Evolutionary conservation across 1,140 invertebrate genomes (phyloP).

Genomic region (Drosophila repleta): DNA sequence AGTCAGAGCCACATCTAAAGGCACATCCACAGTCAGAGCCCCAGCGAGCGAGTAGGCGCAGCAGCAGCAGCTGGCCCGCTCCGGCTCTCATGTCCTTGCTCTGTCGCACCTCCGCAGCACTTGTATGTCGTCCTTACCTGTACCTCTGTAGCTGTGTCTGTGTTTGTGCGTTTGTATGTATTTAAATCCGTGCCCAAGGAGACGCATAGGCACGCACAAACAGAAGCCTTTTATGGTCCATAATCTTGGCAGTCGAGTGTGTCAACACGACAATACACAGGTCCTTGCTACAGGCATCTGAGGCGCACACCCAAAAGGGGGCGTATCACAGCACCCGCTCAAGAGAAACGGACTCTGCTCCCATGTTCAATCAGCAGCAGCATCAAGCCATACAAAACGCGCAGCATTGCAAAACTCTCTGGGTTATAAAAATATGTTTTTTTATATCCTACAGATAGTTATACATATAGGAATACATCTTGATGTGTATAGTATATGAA

Average conservation of each 20-base stretch:
- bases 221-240: conserved; percentile 1
- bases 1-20: neutral
- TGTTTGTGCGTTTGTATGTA: neutral
- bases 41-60: neutral
- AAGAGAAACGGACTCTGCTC: neutral
- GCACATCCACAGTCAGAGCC: conserved; percentile 1
- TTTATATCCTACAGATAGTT: no score
- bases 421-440: no score
- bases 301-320: neutral
- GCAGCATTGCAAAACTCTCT: no score
- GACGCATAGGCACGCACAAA: conserved; percentile 21
- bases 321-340: neutral
- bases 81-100: conserved; percentile 3
- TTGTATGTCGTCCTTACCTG: conserved; percentile 13
- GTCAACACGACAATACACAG: neutral
- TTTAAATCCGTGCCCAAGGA: neutral
- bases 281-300: neutral
- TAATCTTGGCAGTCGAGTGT: conserved; percentile 4
- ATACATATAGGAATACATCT: no score
- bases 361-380: neutral
- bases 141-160: neutral
- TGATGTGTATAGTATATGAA: no score
- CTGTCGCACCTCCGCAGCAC: conserved; percentile 31
- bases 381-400: neutral
- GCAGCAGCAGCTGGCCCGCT: conserved; percentile 3